phyloP scores from a whole-genome alignment of 2,113 vertebrate genomes.

The Synchiropus splendidus region DNA sequence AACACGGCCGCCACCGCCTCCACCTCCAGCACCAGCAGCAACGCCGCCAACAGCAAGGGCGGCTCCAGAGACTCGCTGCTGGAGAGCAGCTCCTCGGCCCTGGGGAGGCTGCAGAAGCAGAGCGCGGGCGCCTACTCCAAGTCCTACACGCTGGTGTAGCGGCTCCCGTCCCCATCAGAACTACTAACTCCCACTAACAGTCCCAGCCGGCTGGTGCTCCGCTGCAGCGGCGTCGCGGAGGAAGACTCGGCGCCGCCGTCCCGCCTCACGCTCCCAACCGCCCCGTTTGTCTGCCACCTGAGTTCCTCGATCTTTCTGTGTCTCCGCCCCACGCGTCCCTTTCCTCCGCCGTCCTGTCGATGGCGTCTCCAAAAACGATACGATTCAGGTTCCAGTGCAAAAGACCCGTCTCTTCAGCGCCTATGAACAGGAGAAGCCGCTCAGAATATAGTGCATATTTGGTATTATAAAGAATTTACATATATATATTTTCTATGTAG shows the following conservation, averaged over 20 bases:
- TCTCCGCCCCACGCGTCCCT: slow-evolving; percentile 44
- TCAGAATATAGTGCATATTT: slow-evolving; percentile 69
- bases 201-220: slow-evolving; percentile 49
- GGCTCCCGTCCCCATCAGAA: slow-evolving; percentile 14
- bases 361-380: slow-evolving; percentile 28
- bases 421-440: no score
- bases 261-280: no score
- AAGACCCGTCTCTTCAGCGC: no score
- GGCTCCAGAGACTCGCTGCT: slow-evolving; percentile 95
- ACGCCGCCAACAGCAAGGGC: slow-evolving; percentile 68
- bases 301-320: slow-evolving; percentile 46
- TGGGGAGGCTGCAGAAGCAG: slow-evolving; percentile 89
- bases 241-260: no score
- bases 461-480: slow-evolving; percentile 71
- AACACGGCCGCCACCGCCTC: slow-evolving; percentile 61
- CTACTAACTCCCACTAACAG: slow-evolving; percentile 62
- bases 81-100: slow-evolving; percentile 89
- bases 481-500: slow-evolving; percentile 79
- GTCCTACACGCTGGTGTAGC: slow-evolving; percentile 96
- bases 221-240: slow-evolving; percentile 33
- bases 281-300: slow-evolving; percentile 49
- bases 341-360: slow-evolving; percentile 34
- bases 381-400: no score
- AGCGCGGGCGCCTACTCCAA: slow-evolving; percentile 90
- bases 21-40: slow-evolving; percentile 63